Base-by-base conservation (phyloP, 2,888 invertebrate species). In the Meloe dianella region DNA sequence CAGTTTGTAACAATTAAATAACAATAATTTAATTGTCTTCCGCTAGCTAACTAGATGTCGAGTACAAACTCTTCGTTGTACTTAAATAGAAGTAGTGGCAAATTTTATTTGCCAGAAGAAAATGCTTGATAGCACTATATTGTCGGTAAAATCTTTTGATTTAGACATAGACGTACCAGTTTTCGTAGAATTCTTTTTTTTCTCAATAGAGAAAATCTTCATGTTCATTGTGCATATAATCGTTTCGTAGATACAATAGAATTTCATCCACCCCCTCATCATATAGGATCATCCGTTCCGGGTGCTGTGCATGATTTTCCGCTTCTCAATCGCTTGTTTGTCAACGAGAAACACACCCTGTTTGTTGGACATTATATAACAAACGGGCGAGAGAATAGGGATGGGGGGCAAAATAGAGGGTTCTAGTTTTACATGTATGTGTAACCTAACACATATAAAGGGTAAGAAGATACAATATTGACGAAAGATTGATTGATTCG, bases 251-350 rank as follows among this genome's bases (percentile, higher is more conserved):
- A 67, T 69, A 67, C 67, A 63, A 59, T 59, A 54, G 54, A 54
- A 54, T 24, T 24, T 54, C 54, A 54, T 24, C 38, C 59, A 69
- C 64, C 71, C 71, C 72, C 73, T 54, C 54, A 54, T 54, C 54
- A 54, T 67, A 67, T 64, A 70, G 74, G 70, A 69, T 61, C 66
- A 71, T 71, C 72, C 70, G 69, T 73, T 74, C 66, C 65, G 72
- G 74, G 75, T 71, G 68, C 69, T 65, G 67, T 69, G 77, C 75
- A 74, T 75, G 78, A 80, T 80, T 80, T 80, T 79, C 78, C 78
- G 79, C 79, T 76, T 78, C 73, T 79, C 79, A 77, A 77, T 79
- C 78, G 78, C 79, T 79, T 80, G 80, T 80, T 80, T 80, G 80
- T 80, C 79, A 80, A 79, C 79, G 77, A 75, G 71, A 72, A 72